phyloP scores from a whole-genome alignment of 2,888 invertebrate species.

The Archips crataeganus region DNA sequence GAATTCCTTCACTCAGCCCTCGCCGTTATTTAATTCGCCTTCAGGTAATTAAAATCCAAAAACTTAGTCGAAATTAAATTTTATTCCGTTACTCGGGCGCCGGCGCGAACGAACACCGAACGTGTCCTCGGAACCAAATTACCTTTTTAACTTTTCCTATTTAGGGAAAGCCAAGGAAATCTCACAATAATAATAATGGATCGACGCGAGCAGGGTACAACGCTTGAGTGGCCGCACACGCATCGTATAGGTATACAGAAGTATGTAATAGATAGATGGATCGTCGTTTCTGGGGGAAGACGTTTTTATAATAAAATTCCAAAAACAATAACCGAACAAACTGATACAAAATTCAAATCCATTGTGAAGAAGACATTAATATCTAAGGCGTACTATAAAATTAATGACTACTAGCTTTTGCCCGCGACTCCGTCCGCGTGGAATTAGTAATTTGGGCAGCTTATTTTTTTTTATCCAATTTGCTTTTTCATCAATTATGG shows the following conservation, averaged over 20 bases:
- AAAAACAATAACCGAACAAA: too few species aligned
- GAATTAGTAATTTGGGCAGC: too few species aligned
- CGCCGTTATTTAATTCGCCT: conserved; percentile 80
- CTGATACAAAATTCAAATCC: too few species aligned
- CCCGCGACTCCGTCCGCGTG: too few species aligned
- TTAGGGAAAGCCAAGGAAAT: conserved; percentile 78
- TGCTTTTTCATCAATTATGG: too few species aligned
- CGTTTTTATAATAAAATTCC: too few species aligned
- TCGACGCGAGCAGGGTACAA: conserved; percentile 44
- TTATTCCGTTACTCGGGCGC: conserved; percentile 59
- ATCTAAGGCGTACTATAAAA: too few species aligned
- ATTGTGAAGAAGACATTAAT: too few species aligned
- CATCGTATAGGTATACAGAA: neutral
- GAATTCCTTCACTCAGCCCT: conserved; percentile 47
- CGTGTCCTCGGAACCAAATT: conserved; percentile 80
- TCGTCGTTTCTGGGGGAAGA: too few species aligned
- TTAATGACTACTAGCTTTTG: too few species aligned
- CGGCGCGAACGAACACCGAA: conserved; percentile 56
- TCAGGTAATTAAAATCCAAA: conserved; percentile 85
- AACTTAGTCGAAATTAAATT: conserved; percentile 84
- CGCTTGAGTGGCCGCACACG: conserved; percentile 61
- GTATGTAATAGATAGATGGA: too few species aligned
- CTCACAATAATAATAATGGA: conserved; percentile 80
- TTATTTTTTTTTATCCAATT: too few species aligned
- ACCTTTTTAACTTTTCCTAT: conserved; percentile 86